phyloP scores from a whole-genome alignment of 2,797 vertebrate genomes.

The Sorex maritimensis region DNA sequence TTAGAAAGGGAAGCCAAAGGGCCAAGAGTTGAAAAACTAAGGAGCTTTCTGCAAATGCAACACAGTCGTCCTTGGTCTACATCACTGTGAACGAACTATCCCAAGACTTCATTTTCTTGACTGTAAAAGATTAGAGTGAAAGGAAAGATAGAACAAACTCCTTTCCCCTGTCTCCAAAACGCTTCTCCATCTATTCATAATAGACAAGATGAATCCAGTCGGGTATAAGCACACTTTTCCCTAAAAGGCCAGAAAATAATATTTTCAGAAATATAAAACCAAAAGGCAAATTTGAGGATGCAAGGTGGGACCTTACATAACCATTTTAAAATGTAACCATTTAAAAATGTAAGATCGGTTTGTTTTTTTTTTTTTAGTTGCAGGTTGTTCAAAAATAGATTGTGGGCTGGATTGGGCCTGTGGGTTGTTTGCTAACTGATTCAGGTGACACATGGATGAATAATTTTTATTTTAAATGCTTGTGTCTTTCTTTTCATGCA shows the following conservation, averaged over 20 bases:
- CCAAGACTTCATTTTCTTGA: neutral
- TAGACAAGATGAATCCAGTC: neutral
- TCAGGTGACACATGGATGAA: neutral
- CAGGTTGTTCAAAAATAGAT: neutral
- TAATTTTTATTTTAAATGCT: conserved; percentile 18
- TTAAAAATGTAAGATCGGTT: conserved; percentile 6
- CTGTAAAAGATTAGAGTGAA: neutral
- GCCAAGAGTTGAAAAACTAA: neutral
- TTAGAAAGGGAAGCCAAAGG: neutral
- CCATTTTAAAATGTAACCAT: conserved; percentile 31
- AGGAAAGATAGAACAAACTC: neutral
- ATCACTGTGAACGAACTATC: neutral
- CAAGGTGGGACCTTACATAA: neutral
- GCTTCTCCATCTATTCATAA: neutral
- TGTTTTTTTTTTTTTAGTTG: conserved; percentile 11
- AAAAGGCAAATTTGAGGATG: conserved; percentile 48
- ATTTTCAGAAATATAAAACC: neutral
- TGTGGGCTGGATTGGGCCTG: neutral
- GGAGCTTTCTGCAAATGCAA: neutral
- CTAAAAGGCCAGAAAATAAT: neutral
- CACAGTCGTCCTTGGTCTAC: neutral
- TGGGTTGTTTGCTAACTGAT: neutral
- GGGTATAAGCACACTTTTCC: neutral
- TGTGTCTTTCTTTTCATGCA: neutral
- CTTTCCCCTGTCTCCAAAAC: neutral